Evolutionary conservation across 1,140 invertebrate genomes (phyloP), one percentile per base, ranked within the genome.

Genomic region (Drosophila sechellia): DNA sequence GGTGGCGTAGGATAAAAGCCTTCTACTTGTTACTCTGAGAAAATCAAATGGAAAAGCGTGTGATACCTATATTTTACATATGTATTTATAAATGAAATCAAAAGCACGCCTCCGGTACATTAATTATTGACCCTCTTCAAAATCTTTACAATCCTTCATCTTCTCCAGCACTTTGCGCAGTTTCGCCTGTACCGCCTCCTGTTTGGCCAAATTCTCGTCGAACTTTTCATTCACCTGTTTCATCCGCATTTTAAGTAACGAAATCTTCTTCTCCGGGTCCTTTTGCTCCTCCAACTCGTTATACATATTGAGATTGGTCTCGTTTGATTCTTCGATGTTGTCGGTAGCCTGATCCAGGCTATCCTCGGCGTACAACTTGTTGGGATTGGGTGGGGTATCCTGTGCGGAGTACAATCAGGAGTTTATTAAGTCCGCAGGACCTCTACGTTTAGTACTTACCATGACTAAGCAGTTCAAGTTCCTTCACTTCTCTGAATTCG

Each of bases 61-160:
- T 87, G 83, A 87, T 87, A 87, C 66, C 68, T 89, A 86, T 86
- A 87, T 75, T 71, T 61, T 81, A 78, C 57, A 81, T 77, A 85
- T 80, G 59, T 69, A 69, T 77, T 79, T 69, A 81, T 64, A 79
- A 81, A 81, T 69, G 35, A 84, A 66, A 64, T 71, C 76, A 76
- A 22, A 22, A 58, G 77, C 78, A 76, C 13, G 46, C 15, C 37
- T 20, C 8, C 59, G 34, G 11, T 15, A n/a, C 20, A 4, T 27
- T 10, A 8, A 8, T 15, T 42, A 57, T 15, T 56, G 15, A 4
- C 53, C 35, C 8, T 27, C 27, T 5, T 31, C 1, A 31, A 8
- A 31, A 31, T 31, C 31, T 31, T 31, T 8, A 6, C 8, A 6
- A 31, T 8, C 8, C 31, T 39, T 11, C 4, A 39, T 4, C 0